These are phyloP conservation scores for Hecatera dysodea DNA, from an alignment of 2,888 invertebrate genomes.

Conservation along the genomic window DNA sequence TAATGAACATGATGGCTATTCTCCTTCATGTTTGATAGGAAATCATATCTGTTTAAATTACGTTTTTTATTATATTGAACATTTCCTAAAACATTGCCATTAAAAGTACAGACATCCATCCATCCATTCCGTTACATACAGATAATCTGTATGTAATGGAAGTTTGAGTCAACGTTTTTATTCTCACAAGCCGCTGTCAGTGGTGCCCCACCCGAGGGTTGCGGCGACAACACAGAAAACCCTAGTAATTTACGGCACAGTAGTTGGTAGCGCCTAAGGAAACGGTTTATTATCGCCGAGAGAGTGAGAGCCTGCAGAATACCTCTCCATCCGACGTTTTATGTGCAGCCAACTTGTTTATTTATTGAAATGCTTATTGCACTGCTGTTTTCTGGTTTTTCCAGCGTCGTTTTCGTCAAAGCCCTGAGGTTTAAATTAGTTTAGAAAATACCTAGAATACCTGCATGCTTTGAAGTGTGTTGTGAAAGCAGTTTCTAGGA, in stretches of 20 bases:
- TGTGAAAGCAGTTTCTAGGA: neutral
- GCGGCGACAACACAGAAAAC: slow-evolving; percentile 75
- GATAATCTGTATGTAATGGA: too few species aligned
- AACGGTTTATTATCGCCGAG: slow-evolving; percentile 77
- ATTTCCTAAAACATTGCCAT: too few species aligned
- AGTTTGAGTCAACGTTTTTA: too few species aligned
- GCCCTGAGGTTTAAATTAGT: neutral
- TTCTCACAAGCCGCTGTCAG: slow-evolving; percentile 27
- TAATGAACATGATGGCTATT: too few species aligned
- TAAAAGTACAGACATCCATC: too few species aligned
- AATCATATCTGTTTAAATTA: too few species aligned
- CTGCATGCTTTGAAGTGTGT: neutral
- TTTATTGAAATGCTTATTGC: slow-evolving; percentile 66
- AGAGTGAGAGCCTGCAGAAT: slow-evolving; percentile 67
- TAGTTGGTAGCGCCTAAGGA: slow-evolving; percentile 78
- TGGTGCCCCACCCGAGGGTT: slow-evolving; percentile 55
- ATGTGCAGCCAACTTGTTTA: slow-evolving; percentile 64
- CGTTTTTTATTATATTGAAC: too few species aligned
- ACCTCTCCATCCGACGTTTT: slow-evolving; percentile 63
- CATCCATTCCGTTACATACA: too few species aligned
- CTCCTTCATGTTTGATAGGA: too few species aligned
- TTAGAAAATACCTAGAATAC: neutral
- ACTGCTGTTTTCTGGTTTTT: slow-evolving; percentile 38
- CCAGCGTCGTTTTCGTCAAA: slow-evolving; percentile 6
- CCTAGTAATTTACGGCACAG: slow-evolving; percentile 76